A percentile compares a stretch with the other conserved stretches of the same genome.
phyloP scores from a whole-genome alignment of 30 jellyfish, hydroid and myxozoan genomes.

The Rhopilema esculentum region DNA sequence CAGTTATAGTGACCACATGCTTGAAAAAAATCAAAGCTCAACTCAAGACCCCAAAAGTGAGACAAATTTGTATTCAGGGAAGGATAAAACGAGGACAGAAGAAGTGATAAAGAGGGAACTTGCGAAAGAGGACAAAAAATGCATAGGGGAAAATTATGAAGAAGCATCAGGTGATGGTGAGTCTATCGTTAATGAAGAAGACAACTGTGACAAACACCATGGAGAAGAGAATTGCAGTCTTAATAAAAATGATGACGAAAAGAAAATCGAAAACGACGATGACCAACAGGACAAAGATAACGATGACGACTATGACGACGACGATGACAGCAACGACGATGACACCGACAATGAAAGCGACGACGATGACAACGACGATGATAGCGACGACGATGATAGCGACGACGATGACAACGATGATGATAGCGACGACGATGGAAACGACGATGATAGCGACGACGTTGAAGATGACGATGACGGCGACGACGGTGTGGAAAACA shows the following conservation, averaged over 20 bases:
- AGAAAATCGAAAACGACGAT: background rate
- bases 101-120: background rate
- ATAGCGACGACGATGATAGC: conserved; percentile 13
- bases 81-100: background rate
- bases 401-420: conserved; percentile 22
- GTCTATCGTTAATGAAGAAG: background rate
- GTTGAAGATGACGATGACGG: conserved; percentile 19
- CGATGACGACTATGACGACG: background rate
- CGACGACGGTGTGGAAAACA: conserved; percentile 1
- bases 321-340: conserved; percentile 6
- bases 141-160: background rate
- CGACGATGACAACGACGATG: conserved; percentile 11
- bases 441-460: conserved; percentile 1
- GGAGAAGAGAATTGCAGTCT: background rate
- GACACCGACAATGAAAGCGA: background rate
- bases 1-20: too few species aligned
- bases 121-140: background rate
- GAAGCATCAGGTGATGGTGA: background rate
- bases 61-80: too few species aligned
- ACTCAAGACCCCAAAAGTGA: background rate
- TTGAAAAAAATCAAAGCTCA: background rate
- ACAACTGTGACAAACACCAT: background rate
- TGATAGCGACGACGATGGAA: conserved; percentile 18
- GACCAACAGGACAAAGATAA: background rate
- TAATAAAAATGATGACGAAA: background rate